These are phyloP conservation scores for Ganaspis sp. DNA, from an alignment of 1,140 invertebrate species.

Conservation along the genomic window DNA sequence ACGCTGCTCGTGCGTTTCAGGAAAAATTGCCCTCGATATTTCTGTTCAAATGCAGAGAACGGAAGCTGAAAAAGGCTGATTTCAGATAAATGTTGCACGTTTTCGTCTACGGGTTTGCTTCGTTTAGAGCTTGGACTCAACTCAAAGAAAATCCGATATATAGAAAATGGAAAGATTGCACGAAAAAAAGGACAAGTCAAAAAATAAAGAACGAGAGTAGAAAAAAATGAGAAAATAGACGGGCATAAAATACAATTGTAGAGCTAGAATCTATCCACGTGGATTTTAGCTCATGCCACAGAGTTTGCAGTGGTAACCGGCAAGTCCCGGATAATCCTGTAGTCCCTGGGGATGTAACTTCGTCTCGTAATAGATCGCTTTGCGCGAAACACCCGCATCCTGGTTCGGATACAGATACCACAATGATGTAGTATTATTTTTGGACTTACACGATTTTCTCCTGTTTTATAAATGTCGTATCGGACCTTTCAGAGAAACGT, in stretches of 20 bases:
- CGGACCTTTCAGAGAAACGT: too few relatives aligned
- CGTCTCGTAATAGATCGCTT: constrained; percentile 46
- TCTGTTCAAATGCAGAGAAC: not conserved
- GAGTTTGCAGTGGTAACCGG: not conserved
- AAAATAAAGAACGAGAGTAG: not conserved
- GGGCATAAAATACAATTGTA: not conserved
- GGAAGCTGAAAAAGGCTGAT: not conserved
- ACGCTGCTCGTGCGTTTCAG: constrained; percentile 26
- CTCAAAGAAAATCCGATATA: not conserved
- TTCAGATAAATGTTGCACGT: constrained; percentile 24
- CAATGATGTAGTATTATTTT: not conserved
- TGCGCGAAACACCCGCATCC: constrained; percentile 6
- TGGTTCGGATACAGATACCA: not conserved
- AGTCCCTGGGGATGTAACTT: constrained; percentile 44
- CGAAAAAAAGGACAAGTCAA: not conserved
- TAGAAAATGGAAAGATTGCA: not conserved
- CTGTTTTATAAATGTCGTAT: too few relatives aligned
- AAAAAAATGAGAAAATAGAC: not conserved
- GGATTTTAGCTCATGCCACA: constrained; percentile 21
- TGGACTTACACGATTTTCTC: not conserved
- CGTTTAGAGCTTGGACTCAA: not conserved
- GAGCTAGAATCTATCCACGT: constrained; percentile 6
- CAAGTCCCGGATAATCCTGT: constrained; percentile 43
- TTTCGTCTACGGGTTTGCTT: constrained; percentile 1
- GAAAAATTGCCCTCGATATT: constrained; percentile 30